A percentile compares a stretch with the other conserved stretches of the same genome.
phyloP scores from a whole-genome alignment of 2,888 invertebrate genomes.

The Lampropteryx suffumata region DNA sequence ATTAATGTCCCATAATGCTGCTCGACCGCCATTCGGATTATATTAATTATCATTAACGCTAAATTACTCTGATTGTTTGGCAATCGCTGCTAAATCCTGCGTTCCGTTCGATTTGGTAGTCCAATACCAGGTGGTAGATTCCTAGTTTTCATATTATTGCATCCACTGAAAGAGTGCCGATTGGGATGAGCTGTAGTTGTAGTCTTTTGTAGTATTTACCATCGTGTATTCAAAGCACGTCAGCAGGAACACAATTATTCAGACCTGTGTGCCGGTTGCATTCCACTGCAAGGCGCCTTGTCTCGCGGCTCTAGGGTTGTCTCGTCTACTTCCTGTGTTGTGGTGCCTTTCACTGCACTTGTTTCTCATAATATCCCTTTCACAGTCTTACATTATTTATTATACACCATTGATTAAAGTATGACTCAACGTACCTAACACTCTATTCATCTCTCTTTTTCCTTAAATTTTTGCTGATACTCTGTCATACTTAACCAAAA shows the following conservation, averaged over 20 bases:
- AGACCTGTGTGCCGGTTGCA: slow-evolving; percentile 23
- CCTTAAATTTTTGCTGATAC: no score
- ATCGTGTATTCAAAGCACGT: slow-evolving; percentile 13
- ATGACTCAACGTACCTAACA: no score
- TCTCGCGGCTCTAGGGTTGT: slow-evolving; percentile 13
- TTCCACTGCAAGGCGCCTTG: slow-evolving; percentile 21
- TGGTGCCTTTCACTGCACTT: no score
- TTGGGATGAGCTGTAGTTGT: not conserved
- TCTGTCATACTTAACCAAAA: no score
- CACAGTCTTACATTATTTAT: no score
- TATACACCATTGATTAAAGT: no score
- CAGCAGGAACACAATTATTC: slow-evolving; percentile 21
- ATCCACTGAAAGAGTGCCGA: not conserved
- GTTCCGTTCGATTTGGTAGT: slow-evolving; percentile 12
- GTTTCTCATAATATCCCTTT: no score
- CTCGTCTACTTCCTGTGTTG: not conserved
- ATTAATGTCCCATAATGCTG: slow-evolving; percentile 2
- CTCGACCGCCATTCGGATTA: not conserved
- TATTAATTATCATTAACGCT: slow-evolving; percentile 19
- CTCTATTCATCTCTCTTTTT: no score
- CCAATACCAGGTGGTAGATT: not conserved
- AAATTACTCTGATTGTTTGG: slow-evolving; percentile 19
- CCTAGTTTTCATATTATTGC: no score
- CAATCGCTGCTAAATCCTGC: slow-evolving; percentile 1
- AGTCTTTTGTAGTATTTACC: slow-evolving; percentile 1